Conservation (phyloP, 2,888 invertebrate species). For the Drosophila melanocephala region DNA sequence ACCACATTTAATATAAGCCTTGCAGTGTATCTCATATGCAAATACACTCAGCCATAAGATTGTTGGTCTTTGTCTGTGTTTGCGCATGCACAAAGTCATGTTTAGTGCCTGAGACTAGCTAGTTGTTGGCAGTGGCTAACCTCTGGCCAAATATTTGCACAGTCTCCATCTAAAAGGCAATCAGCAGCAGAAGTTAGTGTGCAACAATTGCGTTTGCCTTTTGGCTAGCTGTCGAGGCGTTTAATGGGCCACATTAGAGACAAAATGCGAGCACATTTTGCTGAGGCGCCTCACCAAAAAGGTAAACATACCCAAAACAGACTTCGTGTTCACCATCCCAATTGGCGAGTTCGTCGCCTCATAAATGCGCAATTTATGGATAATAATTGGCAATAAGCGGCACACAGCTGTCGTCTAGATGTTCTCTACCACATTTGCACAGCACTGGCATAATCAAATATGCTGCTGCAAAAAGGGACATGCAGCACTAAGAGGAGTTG, state of each 20-base stretch:
- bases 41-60: not conserved
- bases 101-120: slow-evolving; percentile 28
- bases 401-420: slow-evolving; percentile 72
- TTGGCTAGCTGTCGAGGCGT: slow-evolving; percentile 24
- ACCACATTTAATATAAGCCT: not conserved
- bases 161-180: slow-evolving; percentile 45
- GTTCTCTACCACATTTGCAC: slow-evolving; percentile 38
- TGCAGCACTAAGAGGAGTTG: slow-evolving; percentile 17
- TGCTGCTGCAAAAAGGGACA: slow-evolving; percentile 25
- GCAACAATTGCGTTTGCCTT: slow-evolving; percentile 52
- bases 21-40: not conserved
- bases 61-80: slow-evolving; percentile 1
- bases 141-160: slow-evolving; percentile 60
- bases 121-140: slow-evolving; percentile 55
- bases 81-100: slow-evolving; percentile 31
- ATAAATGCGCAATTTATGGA: slow-evolving; percentile 81
- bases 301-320: slow-evolving; percentile 54
- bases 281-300: slow-evolving; percentile 52
- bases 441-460: slow-evolving; percentile 52
- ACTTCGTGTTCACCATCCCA: not conserved
- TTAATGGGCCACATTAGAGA: slow-evolving; percentile 76
- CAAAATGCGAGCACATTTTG: slow-evolving; percentile 71
- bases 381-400: slow-evolving; percentile 82
- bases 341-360: slow-evolving; percentile 23
- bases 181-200: slow-evolving; percentile 57